Evolutionary conservation across 2,888 invertebrate species (phyloP), one percentile per base, ranked within the genome.

Genomic region (Beris morrisii): DNA sequence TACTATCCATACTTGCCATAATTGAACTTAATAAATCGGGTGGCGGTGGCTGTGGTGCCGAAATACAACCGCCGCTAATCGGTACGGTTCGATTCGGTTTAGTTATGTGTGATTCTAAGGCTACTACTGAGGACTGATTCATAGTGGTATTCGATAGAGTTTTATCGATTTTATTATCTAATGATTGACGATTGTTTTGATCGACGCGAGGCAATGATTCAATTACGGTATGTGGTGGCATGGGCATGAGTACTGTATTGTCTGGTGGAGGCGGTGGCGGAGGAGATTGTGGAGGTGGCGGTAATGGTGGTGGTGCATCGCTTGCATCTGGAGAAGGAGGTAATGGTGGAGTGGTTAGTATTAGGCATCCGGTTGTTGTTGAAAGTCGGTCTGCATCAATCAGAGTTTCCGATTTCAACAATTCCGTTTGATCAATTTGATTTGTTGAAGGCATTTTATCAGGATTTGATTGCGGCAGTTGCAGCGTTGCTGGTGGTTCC

Each of bases 1-100:
- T 66, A 65, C 57, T 70, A 71, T 80, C 81, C 81, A 81, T 81
- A 73, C 80, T 78, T 68, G 81, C 81, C 76, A 81, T 79, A 28
- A 81, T 81, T 15, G 81, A 79, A 69, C 79, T 79, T n/a, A 81
- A 73, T 55, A 81, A 74, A 73, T 81, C 80, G 45, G 78, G 67
- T 45, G 71, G 54, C 22, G 69, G 57, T 38, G 73, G 65, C 15
- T 72, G 72, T 22, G 72, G 70, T 53, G 75, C 72, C 15, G 61
- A n/a, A 61, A 31, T 61, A 32, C 61, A 61, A 15, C 22, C 15
- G 12, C 4, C 44, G 30, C 22, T 56, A 11, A 6, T 28, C 13
- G 52, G 22, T 31, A 30, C n/a, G 32, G 32, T 32, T 44, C 53
- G 46, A 63, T 15, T 64, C 4, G 13, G 12, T 56, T 56, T 55